Percentiles rank a stretch among this genome's conserved stretches.
These are phyloP conservation scores for Peromyscus nudipes DNA, from an alignment of 2,797 vertebrate species.

Conservation along the genomic window DNA sequence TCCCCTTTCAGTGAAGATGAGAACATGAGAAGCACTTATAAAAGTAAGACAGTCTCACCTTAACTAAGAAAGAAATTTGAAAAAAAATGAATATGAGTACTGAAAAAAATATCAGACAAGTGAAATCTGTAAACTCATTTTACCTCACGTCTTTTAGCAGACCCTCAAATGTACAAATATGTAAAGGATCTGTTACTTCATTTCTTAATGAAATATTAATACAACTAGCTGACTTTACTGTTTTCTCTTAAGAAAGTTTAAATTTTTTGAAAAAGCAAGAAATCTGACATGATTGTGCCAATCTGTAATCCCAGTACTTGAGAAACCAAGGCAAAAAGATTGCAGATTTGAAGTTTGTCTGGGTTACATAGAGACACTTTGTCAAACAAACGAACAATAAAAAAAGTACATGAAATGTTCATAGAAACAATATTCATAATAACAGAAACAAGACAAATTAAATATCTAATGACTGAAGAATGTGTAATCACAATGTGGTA, in stretches of 20 bases:
- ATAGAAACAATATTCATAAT: background rate
- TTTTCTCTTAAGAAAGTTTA: constrained; percentile 31
- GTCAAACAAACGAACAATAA: background rate
- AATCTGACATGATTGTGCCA: no score
- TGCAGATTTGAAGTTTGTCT: background rate
- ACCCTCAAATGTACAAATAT: background rate
- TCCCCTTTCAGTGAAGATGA: constrained; percentile 13
- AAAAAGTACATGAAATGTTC: background rate
- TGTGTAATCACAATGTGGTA: background rate
- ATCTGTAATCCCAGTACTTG: background rate
- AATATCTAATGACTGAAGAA: background rate
- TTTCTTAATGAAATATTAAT: constrained; percentile 50
- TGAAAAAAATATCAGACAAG: constrained; percentile 32
- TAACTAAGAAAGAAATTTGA: constrained; percentile 29
- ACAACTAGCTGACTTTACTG: background rate
- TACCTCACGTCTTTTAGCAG: background rate
- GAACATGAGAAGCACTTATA: background rate
- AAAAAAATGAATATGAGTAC: background rate
- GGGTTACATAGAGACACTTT: background rate
- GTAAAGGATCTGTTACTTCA: constrained; percentile 12
- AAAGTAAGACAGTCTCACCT: constrained; percentile 36
- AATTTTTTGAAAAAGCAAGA: background rate
- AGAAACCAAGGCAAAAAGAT: background rate
- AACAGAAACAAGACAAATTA: constrained; percentile 1
- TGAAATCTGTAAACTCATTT: constrained; percentile 37